phyloP scores from a whole-genome alignment of 2,797 vertebrate genomes.

The Argyrosomus regius region DNA sequence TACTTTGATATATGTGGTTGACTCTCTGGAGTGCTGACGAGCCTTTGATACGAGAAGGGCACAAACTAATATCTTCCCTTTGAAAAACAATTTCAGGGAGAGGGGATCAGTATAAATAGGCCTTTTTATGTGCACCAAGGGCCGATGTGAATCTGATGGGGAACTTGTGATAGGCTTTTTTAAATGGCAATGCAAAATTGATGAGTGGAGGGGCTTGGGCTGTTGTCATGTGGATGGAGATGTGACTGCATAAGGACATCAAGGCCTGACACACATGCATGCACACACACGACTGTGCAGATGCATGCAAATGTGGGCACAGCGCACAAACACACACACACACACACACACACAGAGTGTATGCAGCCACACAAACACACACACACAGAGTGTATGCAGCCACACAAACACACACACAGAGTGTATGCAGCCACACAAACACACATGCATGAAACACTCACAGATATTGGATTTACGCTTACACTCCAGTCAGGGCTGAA shows the following conservation, averaged over 20 bases:
- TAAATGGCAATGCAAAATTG: conserved; percentile 89
- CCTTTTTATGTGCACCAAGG: conserved; percentile 84
- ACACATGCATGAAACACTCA: conserved; percentile 35
- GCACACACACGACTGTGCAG: conserved; percentile 29
- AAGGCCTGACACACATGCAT: conserved; percentile 72
- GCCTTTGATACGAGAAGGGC: conserved; percentile 86
- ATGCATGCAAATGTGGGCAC: conserved; percentile 64
- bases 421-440: conserved; percentile 29
- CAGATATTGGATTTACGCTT: conserved; percentile 70
- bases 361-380: conserved; percentile 28
- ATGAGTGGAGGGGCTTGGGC: conserved; percentile 83
- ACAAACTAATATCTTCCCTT: conserved; percentile 87
- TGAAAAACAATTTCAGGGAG: conserved; percentile 88
- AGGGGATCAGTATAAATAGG: conserved; percentile 87
- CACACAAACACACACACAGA: conserved; percentile 37
- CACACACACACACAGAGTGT: conserved; percentile 31
- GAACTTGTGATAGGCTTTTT: conserved; percentile 86
- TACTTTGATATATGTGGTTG: conserved; percentile 84
- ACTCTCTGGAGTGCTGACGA: conserved; percentile 80
- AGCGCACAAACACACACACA: conserved; percentile 44
- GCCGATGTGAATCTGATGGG: conserved; percentile 84
- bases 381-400: conserved; percentile 36
- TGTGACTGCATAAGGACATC: conserved; percentile 87
- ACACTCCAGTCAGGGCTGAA: conserved; percentile 71
- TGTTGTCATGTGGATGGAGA: conserved; percentile 84